Conservation (phyloP, 2,113 vertebrate species). For the Petaurus breviceps region DNA sequence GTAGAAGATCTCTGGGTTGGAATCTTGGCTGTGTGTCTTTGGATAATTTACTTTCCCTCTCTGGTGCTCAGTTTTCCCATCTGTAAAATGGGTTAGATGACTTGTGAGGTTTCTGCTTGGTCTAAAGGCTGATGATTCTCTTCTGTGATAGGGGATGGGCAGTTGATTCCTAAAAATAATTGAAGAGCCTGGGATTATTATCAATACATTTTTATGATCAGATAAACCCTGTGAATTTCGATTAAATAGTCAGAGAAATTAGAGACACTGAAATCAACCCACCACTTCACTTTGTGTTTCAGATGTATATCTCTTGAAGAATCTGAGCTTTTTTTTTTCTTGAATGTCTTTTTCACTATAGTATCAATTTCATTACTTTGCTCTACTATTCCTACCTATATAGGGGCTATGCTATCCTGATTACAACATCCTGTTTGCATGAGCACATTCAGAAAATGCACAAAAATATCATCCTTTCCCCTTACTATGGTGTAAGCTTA, state of each 20-base stretch:
- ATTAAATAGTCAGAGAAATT: not conserved
- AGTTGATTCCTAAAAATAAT: not conserved
- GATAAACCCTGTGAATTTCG: accelerated
- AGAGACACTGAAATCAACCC: not conserved
- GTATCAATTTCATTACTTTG: not conserved
- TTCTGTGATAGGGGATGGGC: not conserved
- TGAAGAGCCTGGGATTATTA: not conserved
- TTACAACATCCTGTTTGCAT: slow-evolving; percentile 83
- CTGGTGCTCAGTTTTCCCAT: not conserved
- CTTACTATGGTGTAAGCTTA: too few relatives aligned
- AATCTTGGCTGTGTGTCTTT: not conserved
- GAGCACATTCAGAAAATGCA: slow-evolving; percentile 76
- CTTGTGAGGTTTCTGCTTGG: not conserved
- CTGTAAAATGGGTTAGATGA: not conserved
- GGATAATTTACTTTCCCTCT: not conserved
- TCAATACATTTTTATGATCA: accelerated
- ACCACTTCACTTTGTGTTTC: not conserved
- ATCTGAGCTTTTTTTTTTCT: not conserved
- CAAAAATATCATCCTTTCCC: slow-evolving; percentile 77
- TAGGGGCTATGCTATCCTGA: not conserved
- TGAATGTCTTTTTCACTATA: not conserved
- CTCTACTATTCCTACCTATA: not conserved
- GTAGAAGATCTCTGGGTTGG: not conserved
- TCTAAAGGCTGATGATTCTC: not conserved
- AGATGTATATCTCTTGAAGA: not conserved